A percentile compares a stretch with the other conserved stretches of the same genome.
These are phyloP conservation scores for Pocillopora verrucosa DNA, from an alignment of 64 coral and sea anemone species.

Conservation along the genomic window DNA sequence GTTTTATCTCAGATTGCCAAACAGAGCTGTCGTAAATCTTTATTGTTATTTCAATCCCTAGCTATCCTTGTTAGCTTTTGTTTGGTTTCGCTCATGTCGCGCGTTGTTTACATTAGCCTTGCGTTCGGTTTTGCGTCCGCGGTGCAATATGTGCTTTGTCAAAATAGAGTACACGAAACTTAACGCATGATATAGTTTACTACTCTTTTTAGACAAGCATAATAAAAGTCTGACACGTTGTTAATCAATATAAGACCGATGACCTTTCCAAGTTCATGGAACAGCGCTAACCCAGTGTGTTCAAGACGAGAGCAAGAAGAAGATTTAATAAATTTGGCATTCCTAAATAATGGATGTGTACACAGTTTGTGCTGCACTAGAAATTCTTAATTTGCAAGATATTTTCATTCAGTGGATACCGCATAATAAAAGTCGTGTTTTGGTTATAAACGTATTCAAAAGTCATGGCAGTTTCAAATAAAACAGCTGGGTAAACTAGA, in stretches of 20 bases:
- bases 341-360: conserved; percentile 26
- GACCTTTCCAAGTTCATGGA: background rate
- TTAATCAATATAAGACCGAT: background rate
- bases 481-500: background rate
- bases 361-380: background rate
- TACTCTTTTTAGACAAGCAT: background rate
- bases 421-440: background rate
- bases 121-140: background rate
- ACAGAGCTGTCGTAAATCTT: background rate
- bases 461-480: background rate
- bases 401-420: conserved; percentile 3
- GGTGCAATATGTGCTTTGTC: background rate
- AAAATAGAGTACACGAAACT: background rate
- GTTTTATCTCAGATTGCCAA: background rate
- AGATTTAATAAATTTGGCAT: background rate
- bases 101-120: conserved; percentile 17
- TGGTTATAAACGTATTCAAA: background rate
- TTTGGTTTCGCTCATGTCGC: background rate
- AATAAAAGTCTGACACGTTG: background rate
- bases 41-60: background rate
- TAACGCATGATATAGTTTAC: background rate
- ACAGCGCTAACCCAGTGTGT: no score
- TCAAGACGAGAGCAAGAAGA: background rate
- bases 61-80: background rate
- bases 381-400: background rate